A percentile compares a stretch with the other conserved stretches of the same genome.
phyloP scores from a whole-genome alignment of 2,888 invertebrate genomes.

The Parnassius smintheus region DNA sequence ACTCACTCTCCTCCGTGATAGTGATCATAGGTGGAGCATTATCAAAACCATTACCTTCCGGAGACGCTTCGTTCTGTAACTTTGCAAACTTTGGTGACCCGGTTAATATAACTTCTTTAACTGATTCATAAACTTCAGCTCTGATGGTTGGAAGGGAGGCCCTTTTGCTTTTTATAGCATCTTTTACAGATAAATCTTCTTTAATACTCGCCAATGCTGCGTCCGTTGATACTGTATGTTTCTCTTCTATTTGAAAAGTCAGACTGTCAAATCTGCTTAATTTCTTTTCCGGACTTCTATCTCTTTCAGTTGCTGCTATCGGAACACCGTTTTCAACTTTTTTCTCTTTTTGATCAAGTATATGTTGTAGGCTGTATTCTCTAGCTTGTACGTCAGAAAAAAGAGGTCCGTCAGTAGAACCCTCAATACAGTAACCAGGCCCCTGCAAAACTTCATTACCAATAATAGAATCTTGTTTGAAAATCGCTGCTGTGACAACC shows the following conservation, averaged over 20 bases:
- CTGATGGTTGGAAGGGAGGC: slow-evolving; percentile 68
- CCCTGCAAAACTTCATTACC: slow-evolving; percentile 68
- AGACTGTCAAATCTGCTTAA: slow-evolving; percentile 79
- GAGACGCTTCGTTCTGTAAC: slow-evolving; percentile 77
- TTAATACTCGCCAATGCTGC: slow-evolving; percentile 58
- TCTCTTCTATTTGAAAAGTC: slow-evolving; percentile 78
- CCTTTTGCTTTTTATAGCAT: slow-evolving; percentile 59
- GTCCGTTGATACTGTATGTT: slow-evolving; percentile 41
- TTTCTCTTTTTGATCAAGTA: slow-evolving; percentile 65
- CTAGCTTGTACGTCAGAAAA: slow-evolving; percentile 75
- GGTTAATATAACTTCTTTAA: slow-evolving; percentile 76
- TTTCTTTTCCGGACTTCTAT: slow-evolving; percentile 68
- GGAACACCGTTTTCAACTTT: slow-evolving; percentile 68
- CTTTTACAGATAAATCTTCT: slow-evolving; percentile 64
- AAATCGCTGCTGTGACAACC: slow-evolving; percentile 85
- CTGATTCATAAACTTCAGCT: slow-evolving; percentile 78
- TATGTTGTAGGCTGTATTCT: slow-evolving; percentile 67
- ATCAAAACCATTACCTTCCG: slow-evolving; percentile 49
- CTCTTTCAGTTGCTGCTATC: slow-evolving; percentile 54
- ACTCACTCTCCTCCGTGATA: slow-evolving; percentile 73
- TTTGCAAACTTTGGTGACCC: slow-evolving; percentile 82
- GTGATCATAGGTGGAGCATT: slow-evolving; percentile 72
- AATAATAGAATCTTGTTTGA: slow-evolving; percentile 83
- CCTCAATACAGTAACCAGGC: slow-evolving; percentile 74
- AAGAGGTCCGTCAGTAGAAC: slow-evolving; percentile 74